phyloP scores from a whole-genome alignment of 23 tunicate genomes.

The Styela plicata region DNA sequence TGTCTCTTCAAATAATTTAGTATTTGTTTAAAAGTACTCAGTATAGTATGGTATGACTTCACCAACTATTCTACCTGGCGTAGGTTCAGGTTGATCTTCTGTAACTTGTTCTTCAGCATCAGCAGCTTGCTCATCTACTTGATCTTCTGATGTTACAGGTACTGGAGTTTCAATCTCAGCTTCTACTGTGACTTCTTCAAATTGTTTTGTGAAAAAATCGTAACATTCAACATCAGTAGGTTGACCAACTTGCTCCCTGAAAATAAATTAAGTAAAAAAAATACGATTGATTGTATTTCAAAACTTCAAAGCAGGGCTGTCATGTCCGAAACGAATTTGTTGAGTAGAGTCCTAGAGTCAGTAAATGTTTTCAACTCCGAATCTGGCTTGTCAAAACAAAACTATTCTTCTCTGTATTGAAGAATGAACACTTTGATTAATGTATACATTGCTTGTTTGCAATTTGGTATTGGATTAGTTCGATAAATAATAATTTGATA shows the following conservation, averaged over 20 bases:
- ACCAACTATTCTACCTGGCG: too few relatives aligned
- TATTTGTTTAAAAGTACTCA: too few relatives aligned
- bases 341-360: too few relatives aligned
- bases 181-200: conserved; percentile 37
- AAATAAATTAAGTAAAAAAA: background rate
- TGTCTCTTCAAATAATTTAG: too few relatives aligned
- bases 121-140: background rate
- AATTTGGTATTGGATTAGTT: too few relatives aligned
- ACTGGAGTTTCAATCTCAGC: conserved; percentile 30
- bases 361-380: too few relatives aligned
- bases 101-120: conserved; percentile 3
- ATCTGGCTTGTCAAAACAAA: too few relatives aligned
- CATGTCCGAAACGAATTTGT: background rate
- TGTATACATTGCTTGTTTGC: too few relatives aligned
- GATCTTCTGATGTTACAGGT: background rate
- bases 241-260: conserved; percentile 39
- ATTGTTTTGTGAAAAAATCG: conserved; percentile 88
- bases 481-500: too few relatives aligned
- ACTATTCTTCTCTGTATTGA: too few relatives aligned
- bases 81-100: background rate
- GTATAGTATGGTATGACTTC: too few relatives aligned
- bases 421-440: too few relatives aligned
- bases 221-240: conserved; percentile 63
- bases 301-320: background rate
- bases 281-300: background rate